Evolutionary conservation across 2,797 vertebrate species (phyloP).

Genomic region (Pelodytes ibericus): DNA sequence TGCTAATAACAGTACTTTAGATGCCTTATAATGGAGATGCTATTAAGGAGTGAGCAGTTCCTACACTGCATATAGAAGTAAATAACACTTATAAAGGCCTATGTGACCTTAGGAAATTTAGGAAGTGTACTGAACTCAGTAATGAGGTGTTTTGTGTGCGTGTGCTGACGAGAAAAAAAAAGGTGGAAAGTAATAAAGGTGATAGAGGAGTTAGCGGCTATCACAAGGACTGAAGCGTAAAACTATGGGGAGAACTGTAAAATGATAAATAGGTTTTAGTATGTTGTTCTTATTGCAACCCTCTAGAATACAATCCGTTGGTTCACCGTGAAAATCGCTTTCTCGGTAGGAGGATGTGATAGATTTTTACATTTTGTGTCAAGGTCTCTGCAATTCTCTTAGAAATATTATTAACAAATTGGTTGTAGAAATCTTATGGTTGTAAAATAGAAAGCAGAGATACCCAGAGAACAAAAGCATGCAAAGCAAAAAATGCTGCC

Average conservation of each 20-base stretch:
- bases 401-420: slow-evolving; percentile 35
- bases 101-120: slow-evolving; percentile 43
- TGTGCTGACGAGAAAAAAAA: slow-evolving; percentile 31
- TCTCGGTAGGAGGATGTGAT: slow-evolving; percentile 26
- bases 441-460: slow-evolving; percentile 20
- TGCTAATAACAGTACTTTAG: slow-evolving; percentile 3
- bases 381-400: slow-evolving; percentile 8
- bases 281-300: slow-evolving; percentile 47
- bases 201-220: slow-evolving; percentile 39
- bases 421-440: slow-evolving; percentile 6
- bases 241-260: slow-evolving; percentile 34
- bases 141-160: slow-evolving; percentile 53
- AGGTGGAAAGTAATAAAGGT: slow-evolving; percentile 42
- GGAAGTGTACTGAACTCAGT: slow-evolving; percentile 34
- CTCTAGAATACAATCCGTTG: slow-evolving; percentile 36
- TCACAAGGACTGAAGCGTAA: slow-evolving; percentile 28
- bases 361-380: slow-evolving; percentile 33
- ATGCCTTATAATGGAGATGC: slow-evolving; percentile 9
- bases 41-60: background rate
- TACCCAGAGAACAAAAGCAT: background rate
- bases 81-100: slow-evolving; percentile 26
- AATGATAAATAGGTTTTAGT: slow-evolving; percentile 45
- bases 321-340: background rate
- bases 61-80: background rate
- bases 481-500: slow-evolving; percentile 6